Evolutionary conservation across 1,140 invertebrate species (phyloP), one percentile per base, ranked within the genome.

Genomic region (Penaeus indicus): DNA sequence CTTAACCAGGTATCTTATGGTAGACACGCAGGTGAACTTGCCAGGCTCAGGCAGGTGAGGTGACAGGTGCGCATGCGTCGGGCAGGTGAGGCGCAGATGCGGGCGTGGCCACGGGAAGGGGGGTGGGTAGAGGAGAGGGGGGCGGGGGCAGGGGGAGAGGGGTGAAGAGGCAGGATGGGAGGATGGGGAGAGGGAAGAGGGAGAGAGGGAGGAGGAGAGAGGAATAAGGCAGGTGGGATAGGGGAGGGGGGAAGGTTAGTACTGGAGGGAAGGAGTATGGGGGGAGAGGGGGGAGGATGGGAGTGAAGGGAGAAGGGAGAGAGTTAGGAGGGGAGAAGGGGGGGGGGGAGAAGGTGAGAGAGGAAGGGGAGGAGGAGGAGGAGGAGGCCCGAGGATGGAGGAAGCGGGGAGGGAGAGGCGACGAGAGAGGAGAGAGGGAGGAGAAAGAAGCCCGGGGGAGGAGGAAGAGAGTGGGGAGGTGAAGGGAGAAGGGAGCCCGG

Each of bases 321-420:
- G 47, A 25, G 18, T 0, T 19, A n/a, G 38, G 54, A 18, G 25
- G 60, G 61, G 42, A 60, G 27, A 19, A 27, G 60, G 79, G 61
- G 27, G n/a, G 27, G n/a, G 25, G 60, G 61, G 42, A 60, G 27
- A 19, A 27, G 60, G 79, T 4, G 61, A 27, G n/a, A 27, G n/a
- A 42, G 61, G 79, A 3, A 0, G 38, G 27, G 27, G 75, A 25
- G 7, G 47, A 13, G 5, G 47, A 4, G 47, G 47, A 13, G 61
- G 47, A 61, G 81, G 61, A 62, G 61, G 81, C 60, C 54, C 54
- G 80, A 82, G 80, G 62, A 61, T 62, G 81, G 63, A 54, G 63
- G 81, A 83, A 62, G 61, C 47, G 63, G 54, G 25, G 61, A 83
- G 81, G 13, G 54, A 63, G 81, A 27, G 81, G 25, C n/a, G 25